Conservation (phyloP, 2,888 invertebrate genomes). For the Leptopilina drosophilae region DNA sequence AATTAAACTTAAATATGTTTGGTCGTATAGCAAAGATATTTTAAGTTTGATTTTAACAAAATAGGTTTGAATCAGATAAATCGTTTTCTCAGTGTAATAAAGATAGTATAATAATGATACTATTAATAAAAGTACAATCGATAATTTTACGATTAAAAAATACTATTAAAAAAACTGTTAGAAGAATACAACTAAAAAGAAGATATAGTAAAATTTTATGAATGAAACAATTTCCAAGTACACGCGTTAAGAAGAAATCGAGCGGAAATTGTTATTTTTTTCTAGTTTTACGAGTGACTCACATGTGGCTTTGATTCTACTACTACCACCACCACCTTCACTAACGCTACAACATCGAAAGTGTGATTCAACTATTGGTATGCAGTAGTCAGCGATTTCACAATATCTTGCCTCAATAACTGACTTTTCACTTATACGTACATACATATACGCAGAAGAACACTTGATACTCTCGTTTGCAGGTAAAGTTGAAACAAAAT, state of each 20-base stretch:
- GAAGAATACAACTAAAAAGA: background rate
- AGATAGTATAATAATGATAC: too few species aligned
- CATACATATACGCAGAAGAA: background rate
- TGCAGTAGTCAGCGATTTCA: conserved; percentile 58
- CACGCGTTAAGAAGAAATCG: conserved; percentile 28
- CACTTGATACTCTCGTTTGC: background rate
- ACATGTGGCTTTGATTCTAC: conserved; percentile 47
- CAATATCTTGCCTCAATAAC: conserved; percentile 47
- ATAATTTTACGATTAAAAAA: too few species aligned
- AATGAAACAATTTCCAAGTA: conserved; percentile 42
- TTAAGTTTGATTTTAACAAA: too few species aligned
- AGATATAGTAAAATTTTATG: conserved; percentile 31
- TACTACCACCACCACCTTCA: too few species aligned
- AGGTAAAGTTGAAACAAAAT: conserved; percentile 10
- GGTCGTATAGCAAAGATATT: too few species aligned
- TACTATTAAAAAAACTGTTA: too few species aligned
- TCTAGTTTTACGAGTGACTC: conserved; percentile 56
- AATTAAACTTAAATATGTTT: too few species aligned
- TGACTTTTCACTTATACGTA: background rate
- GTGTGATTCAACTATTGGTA: conserved; percentile 53
- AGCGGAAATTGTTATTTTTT: conserved; percentile 35
- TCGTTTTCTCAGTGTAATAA: too few species aligned
- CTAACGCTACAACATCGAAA: conserved; percentile 27
- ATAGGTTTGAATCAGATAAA: too few species aligned
- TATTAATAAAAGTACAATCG: too few species aligned